phyloP scores from a whole-genome alignment of 2,797 vertebrate genomes.

The Arrhamphus sclerolepis region DNA sequence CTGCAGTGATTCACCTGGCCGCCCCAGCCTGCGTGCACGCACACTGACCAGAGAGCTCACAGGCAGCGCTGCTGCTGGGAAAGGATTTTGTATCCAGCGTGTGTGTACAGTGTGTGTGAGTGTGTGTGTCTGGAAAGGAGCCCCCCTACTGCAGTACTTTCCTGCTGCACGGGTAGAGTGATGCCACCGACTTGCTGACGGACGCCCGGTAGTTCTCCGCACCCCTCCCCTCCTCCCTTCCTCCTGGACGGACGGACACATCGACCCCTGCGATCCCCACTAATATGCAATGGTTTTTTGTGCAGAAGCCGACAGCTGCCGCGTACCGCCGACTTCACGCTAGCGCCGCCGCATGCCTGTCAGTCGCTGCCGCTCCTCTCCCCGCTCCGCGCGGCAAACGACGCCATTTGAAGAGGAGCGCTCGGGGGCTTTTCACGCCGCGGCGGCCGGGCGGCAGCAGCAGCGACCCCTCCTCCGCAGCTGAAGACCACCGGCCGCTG shows the following conservation, averaged over 20 bases:
- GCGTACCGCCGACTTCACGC: conserved; percentile 86
- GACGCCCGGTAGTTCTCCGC: conserved; percentile 51
- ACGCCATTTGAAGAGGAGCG: conserved; percentile 84
- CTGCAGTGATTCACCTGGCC: conserved; percentile 60
- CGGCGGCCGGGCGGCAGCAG: conserved; percentile 85
- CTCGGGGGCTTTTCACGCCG: conserved; percentile 73
- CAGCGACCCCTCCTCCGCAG: conserved; percentile 63
- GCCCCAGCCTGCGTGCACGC: conserved; percentile 34
- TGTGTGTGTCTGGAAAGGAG: conserved; percentile 65
- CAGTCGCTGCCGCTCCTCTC: conserved; percentile 82
- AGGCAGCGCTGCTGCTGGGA: conserved; percentile 23
- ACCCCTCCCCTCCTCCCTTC: conserved; percentile 34
- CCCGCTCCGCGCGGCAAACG: conserved; percentile 84
- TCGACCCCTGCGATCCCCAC: conserved; percentile 73
- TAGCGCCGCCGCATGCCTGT: conserved; percentile 87
- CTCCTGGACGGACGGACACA: conserved; percentile 61
- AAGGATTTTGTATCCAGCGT: conserved; percentile 35
- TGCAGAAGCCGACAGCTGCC: conserved; percentile 85
- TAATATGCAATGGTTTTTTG: conserved; percentile 94
- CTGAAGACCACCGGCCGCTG: conserved; percentile 67
- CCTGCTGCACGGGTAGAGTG: conserved; percentile 50
- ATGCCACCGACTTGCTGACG: conserved; percentile 75
- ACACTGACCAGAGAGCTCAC: conserved; percentile 24
- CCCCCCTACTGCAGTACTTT: conserved; percentile 71
- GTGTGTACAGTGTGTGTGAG: conserved; percentile 34